phyloP scores from a whole-genome alignment of 2,888 invertebrate species.

The Glaucopsyche alexis region DNA sequence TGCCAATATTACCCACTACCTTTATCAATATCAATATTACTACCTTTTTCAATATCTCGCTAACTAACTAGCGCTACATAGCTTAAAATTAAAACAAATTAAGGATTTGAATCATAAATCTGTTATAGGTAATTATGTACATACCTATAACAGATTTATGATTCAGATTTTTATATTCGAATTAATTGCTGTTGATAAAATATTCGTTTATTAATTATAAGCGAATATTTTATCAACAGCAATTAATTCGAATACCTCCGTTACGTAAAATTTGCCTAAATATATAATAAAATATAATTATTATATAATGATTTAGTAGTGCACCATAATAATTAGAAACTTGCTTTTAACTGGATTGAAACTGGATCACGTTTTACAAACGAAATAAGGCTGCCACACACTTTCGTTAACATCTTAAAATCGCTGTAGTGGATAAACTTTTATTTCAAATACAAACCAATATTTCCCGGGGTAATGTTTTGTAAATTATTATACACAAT shows the following conservation, averaged over 20 bases:
- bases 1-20: too few relatives aligned
- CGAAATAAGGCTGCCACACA: neutral
- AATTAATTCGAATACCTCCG: neutral
- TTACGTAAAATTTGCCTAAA: neutral
- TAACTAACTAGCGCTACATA: neutral
- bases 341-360: neutral
- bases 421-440: too few relatives aligned
- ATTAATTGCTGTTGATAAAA: too few relatives aligned
- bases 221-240: neutral
- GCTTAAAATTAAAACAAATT: neutral
- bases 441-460: too few relatives aligned
- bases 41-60: neutral
- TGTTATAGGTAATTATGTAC: neutral
- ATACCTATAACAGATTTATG: too few relatives aligned
- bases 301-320: conserved; percentile 7
- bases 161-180: too few relatives aligned
- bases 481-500: too few relatives aligned
- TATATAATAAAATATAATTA: neutral
- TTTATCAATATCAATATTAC: neutral
- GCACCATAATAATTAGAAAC: neutral
- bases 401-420: neutral
- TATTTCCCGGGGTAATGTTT: too few relatives aligned
- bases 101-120: neutral
- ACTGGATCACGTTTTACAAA: neutral
- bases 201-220: too few relatives aligned